phyloP scores from a whole-genome alignment of 2,888 invertebrate species.

The Caenorhabditis drosophilae region DNA sequence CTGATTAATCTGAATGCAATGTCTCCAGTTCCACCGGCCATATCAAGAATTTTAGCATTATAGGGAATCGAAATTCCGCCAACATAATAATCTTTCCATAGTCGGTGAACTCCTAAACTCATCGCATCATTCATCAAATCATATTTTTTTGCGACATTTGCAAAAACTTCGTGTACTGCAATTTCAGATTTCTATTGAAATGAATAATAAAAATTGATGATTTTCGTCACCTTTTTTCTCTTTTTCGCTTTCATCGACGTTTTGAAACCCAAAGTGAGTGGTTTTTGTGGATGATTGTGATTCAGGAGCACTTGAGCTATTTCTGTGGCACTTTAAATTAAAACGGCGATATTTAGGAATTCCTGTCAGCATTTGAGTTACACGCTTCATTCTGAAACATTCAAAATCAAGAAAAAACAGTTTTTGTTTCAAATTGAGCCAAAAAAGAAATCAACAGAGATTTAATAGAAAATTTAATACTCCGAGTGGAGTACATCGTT shows the following conservation, averaged over 20 bases:
- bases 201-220: neutral
- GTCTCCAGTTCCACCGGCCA: conserved; percentile 98
- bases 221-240: conserved; percentile 56
- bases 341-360: too few relatives aligned
- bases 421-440: too few relatives aligned
- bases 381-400: conserved; percentile 24
- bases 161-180: conserved; percentile 86
- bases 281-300: conserved; percentile 13
- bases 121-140: conserved; percentile 98
- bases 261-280: conserved; percentile 65
- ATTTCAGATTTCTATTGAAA: neutral
- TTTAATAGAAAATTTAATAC: conserved; percentile 1
- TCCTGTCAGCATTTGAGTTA: conserved; percentile 4
- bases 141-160: conserved; percentile 89
- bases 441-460: too few relatives aligned
- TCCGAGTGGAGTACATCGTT: conserved; percentile 2
- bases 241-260: conserved; percentile 63
- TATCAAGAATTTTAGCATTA: conserved; percentile 81
- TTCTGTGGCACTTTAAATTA: too few relatives aligned
- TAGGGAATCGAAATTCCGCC: conserved; percentile 79
- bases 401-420: conserved; percentile 3
- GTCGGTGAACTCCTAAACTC: conserved; percentile 89
- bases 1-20: conserved; percentile 84
- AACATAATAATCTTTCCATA: conserved; percentile 95
- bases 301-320: conserved; percentile 2